Evolutionary conservation across 2,113 vertebrate species (phyloP).

Genomic region (Nibea albiflora): DNA sequence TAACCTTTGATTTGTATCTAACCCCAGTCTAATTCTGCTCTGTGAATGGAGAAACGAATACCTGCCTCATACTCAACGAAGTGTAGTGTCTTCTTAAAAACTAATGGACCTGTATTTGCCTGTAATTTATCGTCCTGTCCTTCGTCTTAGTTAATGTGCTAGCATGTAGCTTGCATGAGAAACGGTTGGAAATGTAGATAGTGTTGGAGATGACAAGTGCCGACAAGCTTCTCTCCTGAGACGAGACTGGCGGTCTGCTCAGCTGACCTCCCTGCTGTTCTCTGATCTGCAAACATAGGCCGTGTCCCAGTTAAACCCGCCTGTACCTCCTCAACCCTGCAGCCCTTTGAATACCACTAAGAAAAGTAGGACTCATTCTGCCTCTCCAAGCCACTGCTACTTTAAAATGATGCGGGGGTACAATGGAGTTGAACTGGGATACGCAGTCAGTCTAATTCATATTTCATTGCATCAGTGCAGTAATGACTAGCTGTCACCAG

Average conservation of each 20-base stretch:
- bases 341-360: background rate
- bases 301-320: slow-evolving; percentile 29
- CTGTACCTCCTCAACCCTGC: slow-evolving; percentile 13
- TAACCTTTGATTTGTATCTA: slow-evolving; percentile 61
- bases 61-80: slow-evolving; percentile 66
- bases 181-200: slow-evolving; percentile 76
- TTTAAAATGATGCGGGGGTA: background rate
- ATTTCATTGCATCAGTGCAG: slow-evolving; percentile 46
- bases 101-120: slow-evolving; percentile 80
- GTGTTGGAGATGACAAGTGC: slow-evolving; percentile 46
- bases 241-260: slow-evolving; percentile 16
- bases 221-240: slow-evolving; percentile 54
- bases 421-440: slow-evolving; percentile 8
- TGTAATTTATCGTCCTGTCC: slow-evolving; percentile 77
- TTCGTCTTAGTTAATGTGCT: slow-evolving; percentile 79
- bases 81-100: slow-evolving; percentile 71
- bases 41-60: slow-evolving; percentile 53
- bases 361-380: background rate
- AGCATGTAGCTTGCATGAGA: slow-evolving; percentile 84
- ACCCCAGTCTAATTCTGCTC: slow-evolving; percentile 51
- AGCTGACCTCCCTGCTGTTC: slow-evolving; percentile 42
- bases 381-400: background rate
- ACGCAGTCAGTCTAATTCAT: slow-evolving; percentile 21
- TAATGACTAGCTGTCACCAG: slow-evolving; percentile 57
- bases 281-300: slow-evolving; percentile 74